Percentiles rank a stretch among this genome's conserved stretches.
Conservation (phyloP, 2,888 invertebrate genomes). For the Pogonocherus hispidulus region DNA sequence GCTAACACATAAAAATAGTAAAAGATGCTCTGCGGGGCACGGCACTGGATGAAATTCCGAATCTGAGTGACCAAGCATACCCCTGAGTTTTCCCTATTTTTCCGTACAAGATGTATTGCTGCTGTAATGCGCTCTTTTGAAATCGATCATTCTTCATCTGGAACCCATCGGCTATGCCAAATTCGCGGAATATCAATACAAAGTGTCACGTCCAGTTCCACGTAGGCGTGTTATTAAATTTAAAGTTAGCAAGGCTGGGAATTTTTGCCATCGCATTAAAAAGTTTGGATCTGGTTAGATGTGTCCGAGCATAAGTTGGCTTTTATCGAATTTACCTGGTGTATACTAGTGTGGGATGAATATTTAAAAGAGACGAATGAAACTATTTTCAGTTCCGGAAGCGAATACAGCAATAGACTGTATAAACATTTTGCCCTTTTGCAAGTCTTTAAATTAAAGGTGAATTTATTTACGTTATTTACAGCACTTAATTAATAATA, state of each 20-base stretch:
- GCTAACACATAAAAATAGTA: constrained; percentile 30
- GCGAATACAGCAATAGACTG: not conserved
- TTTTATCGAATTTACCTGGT: constrained; percentile 22
- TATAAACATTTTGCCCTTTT: not conserved
- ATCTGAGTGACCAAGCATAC: constrained; percentile 52
- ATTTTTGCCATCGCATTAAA: constrained; percentile 37
- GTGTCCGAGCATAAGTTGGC: constrained; percentile 18
- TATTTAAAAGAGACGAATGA: not conserved
- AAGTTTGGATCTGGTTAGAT: constrained; percentile 38
- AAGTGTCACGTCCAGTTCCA: constrained; percentile 43
- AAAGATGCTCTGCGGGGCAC: constrained; percentile 18
- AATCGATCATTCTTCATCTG: constrained; percentile 50
- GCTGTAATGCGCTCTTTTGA: constrained; percentile 37
- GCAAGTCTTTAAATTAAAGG: no score
- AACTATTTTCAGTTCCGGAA: not conserved
- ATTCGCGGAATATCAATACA: constrained; percentile 28
- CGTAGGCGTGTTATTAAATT: constrained; percentile 42
- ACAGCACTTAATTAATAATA: no score
- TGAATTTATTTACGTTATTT: no score
- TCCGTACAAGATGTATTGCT: constrained; percentile 39
- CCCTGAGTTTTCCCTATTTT: constrained; percentile 41
- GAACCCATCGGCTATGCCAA: constrained; percentile 27
- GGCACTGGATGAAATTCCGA: constrained; percentile 38
- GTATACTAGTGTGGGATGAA: not conserved
- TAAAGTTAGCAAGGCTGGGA: constrained; percentile 37